Conservation (phyloP, 1,140 invertebrate genomes). For the Radopholus similis region DNA sequence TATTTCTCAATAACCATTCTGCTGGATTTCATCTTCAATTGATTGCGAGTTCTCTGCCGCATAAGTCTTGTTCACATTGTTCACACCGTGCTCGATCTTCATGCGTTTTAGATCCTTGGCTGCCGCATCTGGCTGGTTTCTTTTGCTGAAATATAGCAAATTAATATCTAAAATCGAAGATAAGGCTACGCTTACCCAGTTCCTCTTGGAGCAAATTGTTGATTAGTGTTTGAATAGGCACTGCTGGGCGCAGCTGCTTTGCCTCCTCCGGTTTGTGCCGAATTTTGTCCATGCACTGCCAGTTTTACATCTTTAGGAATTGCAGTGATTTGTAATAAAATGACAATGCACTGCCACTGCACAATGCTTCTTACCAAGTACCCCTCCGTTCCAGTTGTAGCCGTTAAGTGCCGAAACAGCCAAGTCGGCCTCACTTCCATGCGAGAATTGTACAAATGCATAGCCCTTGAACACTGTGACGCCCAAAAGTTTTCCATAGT, state of each 20-base stretch:
- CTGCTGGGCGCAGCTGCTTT: too few species aligned
- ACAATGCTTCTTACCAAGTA: constrained; percentile 15
- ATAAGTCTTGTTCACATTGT: neutral
- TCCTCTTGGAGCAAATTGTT: too few species aligned
- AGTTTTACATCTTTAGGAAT: neutral
- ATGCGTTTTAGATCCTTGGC: neutral
- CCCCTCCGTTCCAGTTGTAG: constrained; percentile 30
- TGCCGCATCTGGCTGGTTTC: neutral
- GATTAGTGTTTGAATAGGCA: too few species aligned
- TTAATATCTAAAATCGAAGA: too few species aligned
- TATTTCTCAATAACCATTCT: too few species aligned
- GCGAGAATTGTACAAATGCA: constrained; percentile 34
- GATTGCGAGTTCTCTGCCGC: neutral
- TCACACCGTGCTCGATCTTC: neutral
- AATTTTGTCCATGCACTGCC: neutral
- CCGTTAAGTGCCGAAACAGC: constrained; percentile 29
- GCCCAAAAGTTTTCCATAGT: constrained; percentile 29
- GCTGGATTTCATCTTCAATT: too few species aligned
- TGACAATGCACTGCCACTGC: neutral
- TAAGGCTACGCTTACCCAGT: too few species aligned
- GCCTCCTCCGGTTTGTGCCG: too few species aligned
- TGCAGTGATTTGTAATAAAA: neutral
- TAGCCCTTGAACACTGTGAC: constrained; percentile 36
- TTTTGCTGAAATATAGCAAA: too few species aligned
- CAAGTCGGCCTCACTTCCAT: constrained; percentile 28